Base-by-base conservation (phyloP, 2,797 vertebrate species). In the Molossus alvarezi region DNA sequence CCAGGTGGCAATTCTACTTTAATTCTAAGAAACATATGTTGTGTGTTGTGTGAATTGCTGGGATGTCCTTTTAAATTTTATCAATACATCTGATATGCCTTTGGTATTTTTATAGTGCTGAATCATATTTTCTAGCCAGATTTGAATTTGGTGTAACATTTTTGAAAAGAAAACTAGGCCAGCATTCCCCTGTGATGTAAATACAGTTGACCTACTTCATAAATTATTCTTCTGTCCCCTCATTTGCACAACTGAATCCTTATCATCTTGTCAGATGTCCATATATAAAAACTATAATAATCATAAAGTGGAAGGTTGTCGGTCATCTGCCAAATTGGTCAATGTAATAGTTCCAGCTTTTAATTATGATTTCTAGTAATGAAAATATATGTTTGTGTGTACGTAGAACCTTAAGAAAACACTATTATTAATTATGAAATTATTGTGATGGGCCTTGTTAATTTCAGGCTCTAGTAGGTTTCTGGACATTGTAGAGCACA, bases 61-160 rank as follows among this genome's bases (percentile, higher is more conserved):
- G 12, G 25, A 62, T 95, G 87, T 94, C 51, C 75, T 94, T 96
- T 97, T 91, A 64, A 92, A 95, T 91, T 84, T 94, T 27, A 79
- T 65, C 58, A 62, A 77, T 93, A 58, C 60, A 65, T 76, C 23
- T 73, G 41, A 95, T 75, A 17, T 94, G 41, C 57, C 14, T 76
- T 84, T 33, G 76, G 29, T 85, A 37, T 71, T 96, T 90, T 86
- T 95, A 27, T 88, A 65, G 57, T 95, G 82, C 18, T 76, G 60
- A 95, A 62, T 91, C 57, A 62, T 67, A 80, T 91, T 83, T 96
- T 93, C 60, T 89, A 84, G 80, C 17, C 83, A 76, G 96, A 84
- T 97, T 72, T 95, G 80, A 95, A 83, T 94, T 84, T 88, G 53
- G 17, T 87, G n/a, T 45, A 87, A 84, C 48, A 82, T 86, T n/a